phyloP scores from a whole-genome alignment of 2,113 vertebrate species.

The Myrmophylax atrothorax region DNA sequence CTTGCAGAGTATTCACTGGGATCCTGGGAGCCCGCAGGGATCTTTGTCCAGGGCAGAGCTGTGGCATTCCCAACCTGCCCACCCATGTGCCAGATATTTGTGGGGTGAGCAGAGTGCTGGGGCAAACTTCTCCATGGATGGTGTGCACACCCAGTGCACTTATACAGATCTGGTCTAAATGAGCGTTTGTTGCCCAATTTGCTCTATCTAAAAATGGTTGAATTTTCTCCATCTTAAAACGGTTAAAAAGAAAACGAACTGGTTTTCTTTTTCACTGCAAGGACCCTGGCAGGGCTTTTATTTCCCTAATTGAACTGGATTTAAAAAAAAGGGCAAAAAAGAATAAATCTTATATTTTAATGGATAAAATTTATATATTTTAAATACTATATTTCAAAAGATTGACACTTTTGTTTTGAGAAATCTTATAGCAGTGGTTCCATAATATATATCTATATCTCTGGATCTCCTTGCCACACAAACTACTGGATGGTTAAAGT shows the following conservation, averaged over 20 bases:
- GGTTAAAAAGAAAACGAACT: not conserved
- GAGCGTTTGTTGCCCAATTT: not conserved
- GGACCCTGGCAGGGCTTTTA: conserved; percentile 39
- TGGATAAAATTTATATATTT: conserved; percentile 79
- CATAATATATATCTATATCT: conserved; percentile 40
- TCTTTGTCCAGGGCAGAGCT: not conserved
- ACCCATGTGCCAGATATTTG: not conserved
- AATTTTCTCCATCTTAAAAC: not conserved
- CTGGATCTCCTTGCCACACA: conserved; percentile 20
- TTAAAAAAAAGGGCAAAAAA: not conserved
- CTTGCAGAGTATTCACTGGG: conserved; percentile 7
- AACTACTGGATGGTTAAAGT: not conserved
- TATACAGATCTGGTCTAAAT: not conserved
- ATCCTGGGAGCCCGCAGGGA: rapidly evolving
- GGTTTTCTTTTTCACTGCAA: conserved; percentile 50
- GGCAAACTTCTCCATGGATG: not conserved
- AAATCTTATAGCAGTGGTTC: conserved; percentile 37
- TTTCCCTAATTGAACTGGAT: conserved; percentile 51
- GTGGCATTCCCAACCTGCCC: rapidly evolving
- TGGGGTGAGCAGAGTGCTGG: not conserved
- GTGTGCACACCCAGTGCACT: not conserved
- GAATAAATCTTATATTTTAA: conserved; percentile 74
- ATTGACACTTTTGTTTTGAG: conserved; percentile 60
- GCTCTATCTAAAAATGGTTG: not conserved
- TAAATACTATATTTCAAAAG: conserved; percentile 71